Conservation (phyloP, 2,113 vertebrate genomes). For the Argyrosomus japonicus region DNA sequence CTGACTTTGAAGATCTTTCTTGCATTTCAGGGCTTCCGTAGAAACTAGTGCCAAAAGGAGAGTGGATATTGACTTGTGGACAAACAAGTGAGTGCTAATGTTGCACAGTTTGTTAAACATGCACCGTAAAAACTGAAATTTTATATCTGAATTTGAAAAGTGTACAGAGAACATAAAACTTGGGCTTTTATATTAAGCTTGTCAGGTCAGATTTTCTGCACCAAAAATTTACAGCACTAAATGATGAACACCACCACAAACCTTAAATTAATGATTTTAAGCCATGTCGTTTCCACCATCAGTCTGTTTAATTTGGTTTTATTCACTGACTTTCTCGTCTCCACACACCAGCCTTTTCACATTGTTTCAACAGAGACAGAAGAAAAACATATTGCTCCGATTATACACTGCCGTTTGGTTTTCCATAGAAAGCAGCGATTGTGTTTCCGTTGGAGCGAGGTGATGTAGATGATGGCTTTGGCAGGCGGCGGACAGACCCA, state of each 20-base stretch:
- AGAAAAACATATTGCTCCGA: conserved; percentile 51
- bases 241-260: not conserved
- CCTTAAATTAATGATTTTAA: not conserved
- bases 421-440: conserved; percentile 64
- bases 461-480: conserved; percentile 68
- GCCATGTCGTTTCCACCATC: not conserved
- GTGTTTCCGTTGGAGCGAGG: conserved; percentile 57
- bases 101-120: too few relatives aligned
- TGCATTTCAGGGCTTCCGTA: too few relatives aligned
- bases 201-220: too few relatives aligned
- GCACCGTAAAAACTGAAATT: too few relatives aligned
- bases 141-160: too few relatives aligned
- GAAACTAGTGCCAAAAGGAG: too few relatives aligned
- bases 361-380: conserved; percentile 26
- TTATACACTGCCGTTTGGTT: conserved; percentile 51
- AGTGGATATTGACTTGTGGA: too few relatives aligned
- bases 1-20: too few relatives aligned
- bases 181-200: too few relatives aligned
- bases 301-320: not conserved
- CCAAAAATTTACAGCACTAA: too few relatives aligned
- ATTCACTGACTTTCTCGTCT: not conserved
- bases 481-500: conserved; percentile 58
- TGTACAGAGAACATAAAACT: too few relatives aligned
- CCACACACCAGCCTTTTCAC: not conserved
- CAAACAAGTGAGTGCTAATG: too few relatives aligned